These are phyloP conservation scores for Pseudomyrmex flavicornis DNA, from an alignment of 1,140 invertebrate genomes.

Conservation along the genomic window DNA sequence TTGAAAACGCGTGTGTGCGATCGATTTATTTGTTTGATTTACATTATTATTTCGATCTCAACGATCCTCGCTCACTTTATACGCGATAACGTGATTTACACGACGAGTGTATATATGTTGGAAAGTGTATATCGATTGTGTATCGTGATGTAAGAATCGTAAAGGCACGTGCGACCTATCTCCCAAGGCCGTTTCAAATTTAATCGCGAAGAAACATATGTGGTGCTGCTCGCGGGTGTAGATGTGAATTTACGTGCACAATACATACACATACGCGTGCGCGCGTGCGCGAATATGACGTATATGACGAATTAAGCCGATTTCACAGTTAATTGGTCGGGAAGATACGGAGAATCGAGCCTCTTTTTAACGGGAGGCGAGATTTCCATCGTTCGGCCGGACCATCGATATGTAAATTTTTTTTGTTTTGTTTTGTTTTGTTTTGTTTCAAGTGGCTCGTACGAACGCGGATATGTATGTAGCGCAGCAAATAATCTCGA, in stretches of 20 bases:
- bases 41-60: not conserved
- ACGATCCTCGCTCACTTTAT: not conserved
- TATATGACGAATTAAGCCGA: slow-evolving; percentile 33
- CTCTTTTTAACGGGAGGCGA: not conserved
- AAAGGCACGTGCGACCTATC: slow-evolving; percentile 31
- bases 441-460: slow-evolving; percentile 22
- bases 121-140: slow-evolving; percentile 2
- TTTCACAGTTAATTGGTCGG: slow-evolving; percentile 29
- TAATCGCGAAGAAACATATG: not conserved
- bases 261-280: not conserved
- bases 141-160: slow-evolving; percentile 31
- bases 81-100: slow-evolving; percentile 13
- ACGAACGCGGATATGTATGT: not conserved
- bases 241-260: too few species aligned
- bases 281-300: not conserved
- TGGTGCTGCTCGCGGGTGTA: not conserved
- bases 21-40: not conserved
- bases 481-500: slow-evolving; percentile 18
- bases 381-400: not conserved
- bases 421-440: slow-evolving; percentile 13
- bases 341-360: slow-evolving; percentile 35
- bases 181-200: slow-evolving; percentile 35
- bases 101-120: not conserved
- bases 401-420: not conserved
- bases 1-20: not conserved